Percentiles rank a stretch among this genome's conserved stretches.
phyloP scores from a whole-genome alignment of 1,140 invertebrate genomes.

The Neocloeon triangulifer region DNA sequence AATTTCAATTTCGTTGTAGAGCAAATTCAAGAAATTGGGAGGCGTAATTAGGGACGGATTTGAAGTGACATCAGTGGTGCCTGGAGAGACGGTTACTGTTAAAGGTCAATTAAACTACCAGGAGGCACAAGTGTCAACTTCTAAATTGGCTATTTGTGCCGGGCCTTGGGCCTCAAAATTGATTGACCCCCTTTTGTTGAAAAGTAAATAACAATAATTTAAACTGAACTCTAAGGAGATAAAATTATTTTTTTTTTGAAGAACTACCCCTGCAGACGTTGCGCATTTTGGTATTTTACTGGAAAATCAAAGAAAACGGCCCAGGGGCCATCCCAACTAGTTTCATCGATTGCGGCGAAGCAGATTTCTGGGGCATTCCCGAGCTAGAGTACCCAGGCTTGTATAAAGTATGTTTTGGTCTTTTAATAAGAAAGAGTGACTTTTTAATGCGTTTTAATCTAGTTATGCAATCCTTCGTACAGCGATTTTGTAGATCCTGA shows the following conservation, averaged over 20 bases:
- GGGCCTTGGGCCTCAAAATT: constrained; percentile 4
- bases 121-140: background rate
- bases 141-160: background rate
- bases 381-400: background rate
- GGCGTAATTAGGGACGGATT: constrained; percentile 3
- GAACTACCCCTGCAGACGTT: background rate
- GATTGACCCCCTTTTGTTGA: too few species aligned
- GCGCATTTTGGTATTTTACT: background rate
- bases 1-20: background rate
- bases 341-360: background rate
- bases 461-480: too few species aligned
- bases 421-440: too few species aligned
- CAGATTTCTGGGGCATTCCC: background rate
- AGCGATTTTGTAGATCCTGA: too few species aligned
- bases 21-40: background rate
- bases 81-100: background rate
- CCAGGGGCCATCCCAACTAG: background rate
- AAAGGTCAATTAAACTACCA: too few species aligned
- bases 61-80: background rate
- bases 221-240: too few species aligned
- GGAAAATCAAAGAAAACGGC: background rate
- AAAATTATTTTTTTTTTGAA: too few species aligned
- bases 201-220: too few species aligned
- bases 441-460: too few species aligned
- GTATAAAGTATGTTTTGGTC: background rate